Conservation (phyloP, 2,797 vertebrate species). For the Brachymystax lenok region DNA sequence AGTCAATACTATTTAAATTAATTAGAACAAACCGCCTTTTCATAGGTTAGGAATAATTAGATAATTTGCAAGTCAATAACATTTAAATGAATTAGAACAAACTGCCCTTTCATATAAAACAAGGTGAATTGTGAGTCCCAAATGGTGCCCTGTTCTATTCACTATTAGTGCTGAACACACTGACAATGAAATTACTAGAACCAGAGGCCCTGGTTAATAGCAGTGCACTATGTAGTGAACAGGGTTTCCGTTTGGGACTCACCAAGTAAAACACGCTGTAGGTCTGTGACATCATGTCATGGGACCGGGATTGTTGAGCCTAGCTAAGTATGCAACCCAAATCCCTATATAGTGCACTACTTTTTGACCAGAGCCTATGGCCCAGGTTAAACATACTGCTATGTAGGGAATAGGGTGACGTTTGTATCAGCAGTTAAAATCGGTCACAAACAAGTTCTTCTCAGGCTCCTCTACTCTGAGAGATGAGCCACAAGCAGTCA, state of each 20-base stretch:
- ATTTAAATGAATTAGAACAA: conserved; percentile 2
- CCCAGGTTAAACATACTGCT: background rate
- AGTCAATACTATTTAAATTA: conserved; percentile 9
- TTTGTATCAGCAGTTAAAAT: background rate
- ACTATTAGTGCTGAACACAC: too few species aligned
- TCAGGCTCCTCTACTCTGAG: background rate
- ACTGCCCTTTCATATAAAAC: background rate
- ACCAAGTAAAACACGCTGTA: background rate
- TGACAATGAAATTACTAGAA: too few species aligned
- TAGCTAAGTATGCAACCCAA: background rate
- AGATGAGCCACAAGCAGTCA: background rate
- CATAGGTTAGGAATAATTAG: background rate
- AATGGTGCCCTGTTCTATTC: background rate
- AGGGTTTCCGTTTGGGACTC: background rate
- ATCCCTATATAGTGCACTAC: background rate
- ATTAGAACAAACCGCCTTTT: background rate
- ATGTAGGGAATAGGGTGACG: background rate
- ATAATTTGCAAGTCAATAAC: conserved; percentile 7
- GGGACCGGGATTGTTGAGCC: background rate
- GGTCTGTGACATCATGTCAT: background rate
- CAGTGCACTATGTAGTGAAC: too few species aligned
- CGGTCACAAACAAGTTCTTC: background rate
- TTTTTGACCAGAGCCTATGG: background rate
- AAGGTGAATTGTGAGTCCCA: background rate
- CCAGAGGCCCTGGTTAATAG: too few species aligned